phyloP scores from a whole-genome alignment of 2,113 vertebrate species.

The Poecile atricapillus region DNA sequence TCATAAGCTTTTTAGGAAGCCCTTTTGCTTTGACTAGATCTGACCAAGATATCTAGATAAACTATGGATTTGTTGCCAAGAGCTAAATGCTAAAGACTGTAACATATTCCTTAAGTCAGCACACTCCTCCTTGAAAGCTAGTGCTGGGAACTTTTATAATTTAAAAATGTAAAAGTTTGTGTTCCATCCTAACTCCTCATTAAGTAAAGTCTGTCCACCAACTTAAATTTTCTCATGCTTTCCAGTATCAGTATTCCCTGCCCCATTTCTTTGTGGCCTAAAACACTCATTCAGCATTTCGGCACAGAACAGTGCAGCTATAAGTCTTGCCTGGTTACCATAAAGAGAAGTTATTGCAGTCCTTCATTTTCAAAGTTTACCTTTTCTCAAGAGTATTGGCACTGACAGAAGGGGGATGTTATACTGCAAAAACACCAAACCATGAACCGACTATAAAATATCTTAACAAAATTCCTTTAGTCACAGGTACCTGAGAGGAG shows the following conservation, averaged over 20 bases:
- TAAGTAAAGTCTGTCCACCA: not conserved
- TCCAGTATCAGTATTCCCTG: not conserved
- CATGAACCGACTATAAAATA: not conserved
- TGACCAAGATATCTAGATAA: not conserved
- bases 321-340: not conserved
- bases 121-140: not conserved
- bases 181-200: not conserved
- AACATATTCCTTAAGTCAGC: not conserved
- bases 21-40: not conserved
- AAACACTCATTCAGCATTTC: not conserved
- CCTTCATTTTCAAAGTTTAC: not conserved
- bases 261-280: not conserved
- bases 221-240: not conserved
- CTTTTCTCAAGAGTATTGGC: not conserved
- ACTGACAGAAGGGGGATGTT: not conserved
- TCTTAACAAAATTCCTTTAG: not conserved
- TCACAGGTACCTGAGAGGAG: not conserved
- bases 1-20: not conserved
- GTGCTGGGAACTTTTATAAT: not conserved
- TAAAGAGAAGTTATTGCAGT: not conserved
- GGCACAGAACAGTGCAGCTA: not conserved
- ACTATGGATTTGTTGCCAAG: not conserved
- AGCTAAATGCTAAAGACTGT: not conserved
- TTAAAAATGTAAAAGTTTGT: not conserved
- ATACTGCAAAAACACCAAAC: not conserved